Base-by-base conservation (phyloP, 2,888 invertebrate species). In the Lomographa bimaculata region DNA sequence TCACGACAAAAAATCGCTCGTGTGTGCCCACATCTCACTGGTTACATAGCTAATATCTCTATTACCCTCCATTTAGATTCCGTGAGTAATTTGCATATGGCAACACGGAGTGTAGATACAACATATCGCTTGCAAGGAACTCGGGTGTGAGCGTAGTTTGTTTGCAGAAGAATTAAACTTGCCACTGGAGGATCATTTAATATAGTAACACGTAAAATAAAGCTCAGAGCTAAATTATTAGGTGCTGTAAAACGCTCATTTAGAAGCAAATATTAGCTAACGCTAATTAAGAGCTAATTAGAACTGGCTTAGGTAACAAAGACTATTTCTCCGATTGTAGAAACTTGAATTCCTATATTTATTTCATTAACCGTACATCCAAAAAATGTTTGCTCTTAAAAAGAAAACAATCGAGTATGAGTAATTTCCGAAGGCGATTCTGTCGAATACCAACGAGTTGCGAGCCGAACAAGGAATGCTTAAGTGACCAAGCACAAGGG, bases 81-180 rank as follows among this genome's bases (percentile, higher is more conserved):
- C 50, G 56, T 52, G 56, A 60, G 64, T 64, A 62, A 68, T 70
- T 70, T 59, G 64, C 69, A 66, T 70, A 64, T 42, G 62, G 55
- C 57, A 68, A 40, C 59, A 53, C 50, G 49, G 54, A 40, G 16
- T 27, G 38, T 39, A 32, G 33, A 28, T 28, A 34, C 27, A 27
- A 18, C 21, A 10, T 32, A 12, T 32, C 32, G 7, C 26, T 25
- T 26, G 33, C 33, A 9, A 19, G 19, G 12, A 16, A 19, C 27
- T 27, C 18, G 16, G 19, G 28, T 17, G 27, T 17, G 16, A 28
- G n/a, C 27, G 10, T 7, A 18, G 28, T 35, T 25, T 35, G 34
- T 35, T 34, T 41, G 19, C 28, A 6, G 8, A 29, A 23, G 26
- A 14, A 32, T 37, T 36, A 16, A 17, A 29, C 30, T 18, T 9